phyloP scores from a whole-genome alignment of 2,797 vertebrate species.

The Cuniculus paca region DNA sequence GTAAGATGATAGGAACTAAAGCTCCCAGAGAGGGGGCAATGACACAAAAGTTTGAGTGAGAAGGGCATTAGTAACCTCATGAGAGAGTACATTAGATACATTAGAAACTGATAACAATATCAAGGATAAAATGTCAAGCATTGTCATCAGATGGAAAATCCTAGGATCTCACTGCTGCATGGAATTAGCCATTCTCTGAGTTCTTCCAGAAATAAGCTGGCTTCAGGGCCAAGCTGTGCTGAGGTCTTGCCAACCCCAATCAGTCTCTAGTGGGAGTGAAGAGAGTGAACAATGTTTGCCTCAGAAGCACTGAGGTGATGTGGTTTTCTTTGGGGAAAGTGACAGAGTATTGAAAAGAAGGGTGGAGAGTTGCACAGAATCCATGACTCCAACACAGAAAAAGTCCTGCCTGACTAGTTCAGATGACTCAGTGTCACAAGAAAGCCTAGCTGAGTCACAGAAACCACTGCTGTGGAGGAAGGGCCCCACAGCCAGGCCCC shows the following conservation, averaged over 20 bases:
- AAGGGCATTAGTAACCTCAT: background rate
- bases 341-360: background rate
- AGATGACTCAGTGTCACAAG: background rate
- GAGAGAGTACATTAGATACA: background rate
- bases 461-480: background rate
- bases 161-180: background rate
- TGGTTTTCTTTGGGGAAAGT: background rate
- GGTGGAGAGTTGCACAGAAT: background rate
- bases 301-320: background rate
- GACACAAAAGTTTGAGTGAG: background rate
- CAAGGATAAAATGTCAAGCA: background rate
- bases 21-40: background rate
- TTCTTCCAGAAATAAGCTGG: background rate
- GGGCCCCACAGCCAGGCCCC: background rate
- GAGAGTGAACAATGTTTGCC: background rate
- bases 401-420: background rate
- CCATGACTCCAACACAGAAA: background rate
- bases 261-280: rapidly evolving
- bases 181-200: background rate
- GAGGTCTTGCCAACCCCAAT: background rate
- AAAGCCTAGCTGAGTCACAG: background rate
- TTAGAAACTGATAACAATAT: background rate
- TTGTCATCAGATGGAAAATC: background rate
- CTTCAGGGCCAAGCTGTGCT: background rate
- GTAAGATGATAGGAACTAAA: background rate